Base-by-base conservation (phyloP, 2,797 vertebrate genomes). In the Melanotaenia boesemani region DNA sequence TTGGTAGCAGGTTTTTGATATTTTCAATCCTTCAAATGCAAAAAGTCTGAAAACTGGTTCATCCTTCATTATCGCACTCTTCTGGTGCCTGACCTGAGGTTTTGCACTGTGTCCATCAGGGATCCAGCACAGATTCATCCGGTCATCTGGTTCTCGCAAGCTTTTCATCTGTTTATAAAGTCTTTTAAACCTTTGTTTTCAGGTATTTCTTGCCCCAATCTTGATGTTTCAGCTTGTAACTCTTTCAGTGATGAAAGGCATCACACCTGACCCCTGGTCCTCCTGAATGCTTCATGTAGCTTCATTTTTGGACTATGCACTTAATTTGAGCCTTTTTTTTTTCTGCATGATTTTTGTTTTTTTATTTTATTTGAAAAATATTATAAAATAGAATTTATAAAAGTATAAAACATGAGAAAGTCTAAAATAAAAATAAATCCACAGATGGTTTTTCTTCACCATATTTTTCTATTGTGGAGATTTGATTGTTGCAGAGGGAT, bases 401-500 rank as follows among this genome's bases (percentile, higher is more conserved):
- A 63, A n/a, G 22, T 2, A 54, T 9, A 11, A 60, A 73, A 61
- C 13, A 39, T 11, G 24, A 34, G 15, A 30, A 10, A 12, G n/a
- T 59, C 1, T 48, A 30, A 13, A 32, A 37, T 20, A 41, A 30
- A 13, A 32, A 37, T 20, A 41, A 28, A 56, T 41, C n/a, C 7
- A 12, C 15, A 46, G 24, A 0, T 16, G 28, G 36, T 60, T 58
- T 30, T 61, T 55, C 9, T 60, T 15, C 0, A 0, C 39, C 8
- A 50, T 22, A 13, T 13, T 56, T 7, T 11, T 15, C 2, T 54
- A 10, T 67, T 58, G 22, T 2, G 4, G 41, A 39, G 1, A 56
- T 48, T 50, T 76, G 13, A 24, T 55, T 32, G 48, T 67, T 68
- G 5, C 36, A 68, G 18, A 52, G 13, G 13, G 34, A 36, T 67